Conservation (phyloP, 2,113 vertebrate species). For the Danionella cerebrum region DNA sequence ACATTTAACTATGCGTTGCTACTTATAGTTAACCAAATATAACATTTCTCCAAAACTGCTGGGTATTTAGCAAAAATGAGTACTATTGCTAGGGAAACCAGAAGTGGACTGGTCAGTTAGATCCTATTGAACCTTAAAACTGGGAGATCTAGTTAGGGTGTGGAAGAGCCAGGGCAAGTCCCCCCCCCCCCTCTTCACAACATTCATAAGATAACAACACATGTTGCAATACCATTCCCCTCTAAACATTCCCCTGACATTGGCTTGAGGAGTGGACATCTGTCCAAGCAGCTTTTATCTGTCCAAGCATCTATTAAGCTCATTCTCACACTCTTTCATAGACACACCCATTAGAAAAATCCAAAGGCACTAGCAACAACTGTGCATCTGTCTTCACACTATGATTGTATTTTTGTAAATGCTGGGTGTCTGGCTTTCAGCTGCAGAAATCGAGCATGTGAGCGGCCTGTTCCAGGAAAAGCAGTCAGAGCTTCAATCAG, state of each 20-base stretch:
- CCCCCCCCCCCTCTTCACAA: not conserved
- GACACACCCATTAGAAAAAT: slow-evolving; percentile 7
- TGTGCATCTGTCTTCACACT: not conserved
- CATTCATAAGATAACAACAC: not conserved
- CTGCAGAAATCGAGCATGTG: slow-evolving; percentile 94
- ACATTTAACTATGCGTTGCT: too few species aligned
- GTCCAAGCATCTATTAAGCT: not conserved
- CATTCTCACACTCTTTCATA: slow-evolving; percentile 22
- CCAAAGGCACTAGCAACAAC: not conserved
- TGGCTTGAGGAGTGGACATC: not conserved
- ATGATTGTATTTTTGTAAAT: not conserved
- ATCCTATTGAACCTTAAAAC: not conserved
- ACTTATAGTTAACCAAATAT: too few species aligned
- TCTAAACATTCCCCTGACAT: not conserved
- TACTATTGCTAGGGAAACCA: too few species aligned
- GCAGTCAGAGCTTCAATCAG: slow-evolving; percentile 88
- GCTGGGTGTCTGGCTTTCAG: slow-evolving; percentile 52
- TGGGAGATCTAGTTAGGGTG: not conserved
- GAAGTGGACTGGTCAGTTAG: not conserved
- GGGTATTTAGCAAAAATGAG: too few species aligned
- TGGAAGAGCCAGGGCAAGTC: not conserved
- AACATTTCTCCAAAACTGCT: too few species aligned
- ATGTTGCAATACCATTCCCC: not conserved
- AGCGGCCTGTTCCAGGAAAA: slow-evolving; percentile 96
- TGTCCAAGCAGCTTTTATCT: not conserved